Evolutionary conservation across 1,140 invertebrate genomes (phyloP).

Genomic region (Drosophila carrolli): DNA sequence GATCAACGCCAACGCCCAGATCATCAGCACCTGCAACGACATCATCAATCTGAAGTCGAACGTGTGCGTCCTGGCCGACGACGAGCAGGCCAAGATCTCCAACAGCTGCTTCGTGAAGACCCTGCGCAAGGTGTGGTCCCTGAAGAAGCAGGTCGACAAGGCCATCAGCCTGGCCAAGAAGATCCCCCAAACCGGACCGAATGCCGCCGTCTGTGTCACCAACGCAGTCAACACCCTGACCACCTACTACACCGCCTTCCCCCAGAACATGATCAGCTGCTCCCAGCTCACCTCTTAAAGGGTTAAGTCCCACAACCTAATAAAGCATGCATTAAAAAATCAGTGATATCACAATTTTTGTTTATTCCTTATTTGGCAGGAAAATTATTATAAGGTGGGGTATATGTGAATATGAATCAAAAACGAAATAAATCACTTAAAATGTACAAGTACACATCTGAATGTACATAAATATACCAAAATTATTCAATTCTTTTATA

Average conservation of each 20-base stretch:
- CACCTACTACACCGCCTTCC: conserved; percentile 63
- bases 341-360: background rate
- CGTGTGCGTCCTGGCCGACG: conserved; percentile 36
- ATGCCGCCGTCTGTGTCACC: conserved; percentile 50
- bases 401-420: too few relatives aligned
- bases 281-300: conserved; percentile 58
- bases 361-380: background rate
- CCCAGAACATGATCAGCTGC: conserved; percentile 48
- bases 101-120: conserved; percentile 39
- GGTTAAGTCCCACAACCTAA: background rate
- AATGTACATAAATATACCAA: too few relatives aligned
- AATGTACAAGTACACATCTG: too few relatives aligned
- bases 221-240: conserved; percentile 35
- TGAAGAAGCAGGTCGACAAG: conserved; percentile 34
- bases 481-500: too few relatives aligned
- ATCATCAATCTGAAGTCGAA: conserved; percentile 45
- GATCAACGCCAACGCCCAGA: conserved; percentile 53
- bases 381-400: too few relatives aligned
- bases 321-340: conserved; percentile 12
- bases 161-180: conserved; percentile 44
- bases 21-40: conserved; percentile 41
- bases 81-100: conserved; percentile 9
- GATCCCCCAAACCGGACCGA: conserved; percentile 54
- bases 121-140: conserved; percentile 9
- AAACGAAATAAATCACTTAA: too few relatives aligned